phyloP scores from a whole-genome alignment of 2,113 vertebrate genomes.

The Equus quagga region DNA sequence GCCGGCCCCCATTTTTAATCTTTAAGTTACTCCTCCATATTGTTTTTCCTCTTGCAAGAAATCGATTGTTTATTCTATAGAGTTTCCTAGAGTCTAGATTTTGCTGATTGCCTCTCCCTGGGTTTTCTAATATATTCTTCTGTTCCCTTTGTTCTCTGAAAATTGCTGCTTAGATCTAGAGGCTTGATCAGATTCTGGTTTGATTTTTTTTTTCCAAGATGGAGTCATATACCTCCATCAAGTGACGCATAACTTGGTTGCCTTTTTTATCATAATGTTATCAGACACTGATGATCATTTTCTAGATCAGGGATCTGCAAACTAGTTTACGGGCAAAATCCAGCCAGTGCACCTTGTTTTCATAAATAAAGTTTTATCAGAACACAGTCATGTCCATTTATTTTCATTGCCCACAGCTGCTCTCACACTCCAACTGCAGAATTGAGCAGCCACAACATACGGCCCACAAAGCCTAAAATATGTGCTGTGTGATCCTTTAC shows the following conservation, averaged over 20 bases:
- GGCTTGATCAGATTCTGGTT: not conserved
- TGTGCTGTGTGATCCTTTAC: not conserved
- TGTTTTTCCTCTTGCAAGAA: not conserved
- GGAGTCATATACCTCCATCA: not conserved
- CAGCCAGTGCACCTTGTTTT: not conserved
- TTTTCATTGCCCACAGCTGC: not conserved
- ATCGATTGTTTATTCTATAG: not conserved
- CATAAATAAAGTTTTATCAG: conserved; percentile 4
- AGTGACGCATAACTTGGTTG: not conserved
- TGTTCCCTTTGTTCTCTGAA: not conserved
- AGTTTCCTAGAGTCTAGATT: not conserved
- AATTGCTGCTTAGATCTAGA: not conserved
- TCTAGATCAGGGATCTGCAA: not conserved
- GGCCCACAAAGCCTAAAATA: not conserved
- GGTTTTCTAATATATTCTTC: not conserved
- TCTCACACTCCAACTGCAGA: not conserved
- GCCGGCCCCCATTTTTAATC: not conserved
- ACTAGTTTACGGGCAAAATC: not conserved
- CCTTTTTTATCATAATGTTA: not conserved
- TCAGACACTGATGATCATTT: not conserved
- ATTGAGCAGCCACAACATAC: not conserved
- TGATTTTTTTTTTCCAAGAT: not conserved
- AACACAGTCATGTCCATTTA: not conserved
- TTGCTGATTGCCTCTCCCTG: not conserved
- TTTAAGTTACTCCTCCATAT: not conserved